Base-by-base conservation (phyloP, 2,797 vertebrate genomes). In the Toxotes lorentzi region DNA sequence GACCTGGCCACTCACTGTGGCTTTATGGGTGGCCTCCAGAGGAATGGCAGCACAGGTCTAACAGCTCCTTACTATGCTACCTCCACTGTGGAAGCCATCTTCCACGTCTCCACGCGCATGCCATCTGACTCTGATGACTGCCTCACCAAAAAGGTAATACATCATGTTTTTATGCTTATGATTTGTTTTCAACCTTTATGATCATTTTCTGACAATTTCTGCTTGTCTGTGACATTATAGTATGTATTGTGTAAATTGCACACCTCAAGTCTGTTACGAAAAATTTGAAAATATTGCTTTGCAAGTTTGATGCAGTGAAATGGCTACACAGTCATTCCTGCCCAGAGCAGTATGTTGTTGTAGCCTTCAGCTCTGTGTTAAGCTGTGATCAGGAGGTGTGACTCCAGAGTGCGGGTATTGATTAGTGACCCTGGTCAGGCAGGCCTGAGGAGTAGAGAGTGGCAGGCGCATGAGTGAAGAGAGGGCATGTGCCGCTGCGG, bases 11-110 rank as follows among this genome's bases (percentile, higher is more conserved):
- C 97, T 13, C 98, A 99, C 40, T 97, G 97, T 34, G 98, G 98
- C n/a, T 99, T 99, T 77, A 98, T 99, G 97, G 98, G 98, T 0
- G 98, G 98, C 59, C 96, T 99, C 78, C 98, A 99, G 89, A 96
- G 97, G 84, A 99, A 99, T 0, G 98, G 98, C 93, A 99, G 98
- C 96, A 99, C 98, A 0, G 98, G 98, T n/a, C 92, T 95, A 45
- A 98, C 98, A 0, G 97, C 98, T 4, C 98, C 98, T 51, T 99
- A 99, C 91, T 98, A 97, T 0, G 97, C 98, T 92, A 99, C 97
- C 94, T 99, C 98, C 41, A 98, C 97, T 0, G 95, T 99, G 92
- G 98, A 99, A 93, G 97, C 96, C n/a, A 99, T 99, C 91, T 99
- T 99, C 90, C 98, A 99, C 0, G 98, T 99, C 70, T 99, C 98